phyloP scores from a whole-genome alignment of 2,113 vertebrate genomes.

The Numenius arquata region DNA sequence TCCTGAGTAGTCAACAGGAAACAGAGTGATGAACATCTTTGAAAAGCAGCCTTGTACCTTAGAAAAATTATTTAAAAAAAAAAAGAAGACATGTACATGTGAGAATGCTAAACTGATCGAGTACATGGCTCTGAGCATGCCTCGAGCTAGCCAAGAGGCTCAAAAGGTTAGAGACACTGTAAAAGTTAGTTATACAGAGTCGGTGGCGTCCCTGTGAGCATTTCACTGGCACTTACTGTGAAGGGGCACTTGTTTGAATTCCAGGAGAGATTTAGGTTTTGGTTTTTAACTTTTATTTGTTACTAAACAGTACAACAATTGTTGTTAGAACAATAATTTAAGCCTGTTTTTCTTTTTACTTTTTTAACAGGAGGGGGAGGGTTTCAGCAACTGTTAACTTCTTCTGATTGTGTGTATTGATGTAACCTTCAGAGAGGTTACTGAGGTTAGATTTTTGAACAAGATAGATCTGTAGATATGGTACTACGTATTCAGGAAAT shows the following conservation, averaged over 20 bases:
- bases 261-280: neutral
- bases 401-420: neutral
- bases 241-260: neutral
- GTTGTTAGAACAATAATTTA: neutral
- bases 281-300: neutral
- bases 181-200: neutral
- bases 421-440: neutral
- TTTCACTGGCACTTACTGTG: neutral
- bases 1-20: neutral
- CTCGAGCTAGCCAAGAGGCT: neutral
- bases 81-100: neutral
- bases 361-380: neutral
- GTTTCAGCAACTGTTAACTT: neutral
- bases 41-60: neutral
- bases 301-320: neutral
- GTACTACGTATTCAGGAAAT: neutral
- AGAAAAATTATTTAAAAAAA: neutral
- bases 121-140: neutral
- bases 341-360: neutral
- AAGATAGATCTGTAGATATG: neutral
- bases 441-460: neutral
- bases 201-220: neutral
- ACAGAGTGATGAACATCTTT: neutral
- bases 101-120: neutral
- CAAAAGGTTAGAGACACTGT: neutral